These are phyloP conservation scores for Hydrolagus affinis DNA, from an alignment of 2,113 vertebrate species.

Conservation along the genomic window DNA sequence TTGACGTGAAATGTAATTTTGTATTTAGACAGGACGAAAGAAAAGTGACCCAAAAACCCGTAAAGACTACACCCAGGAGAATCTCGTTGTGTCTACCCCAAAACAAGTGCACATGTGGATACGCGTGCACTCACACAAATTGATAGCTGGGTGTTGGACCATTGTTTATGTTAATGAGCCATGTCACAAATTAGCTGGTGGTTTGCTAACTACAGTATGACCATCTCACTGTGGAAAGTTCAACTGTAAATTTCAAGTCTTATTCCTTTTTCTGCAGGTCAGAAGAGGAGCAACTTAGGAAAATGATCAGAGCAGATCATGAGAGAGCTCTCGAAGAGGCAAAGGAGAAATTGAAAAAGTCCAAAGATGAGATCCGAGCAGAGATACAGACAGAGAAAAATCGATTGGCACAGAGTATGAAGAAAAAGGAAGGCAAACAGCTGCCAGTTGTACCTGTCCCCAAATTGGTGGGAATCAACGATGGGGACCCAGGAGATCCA, in stretches of 20 bases:
- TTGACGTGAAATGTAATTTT: too few relatives aligned
- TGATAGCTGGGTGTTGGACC: too few relatives aligned
- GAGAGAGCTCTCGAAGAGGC: slow-evolving; percentile 93
- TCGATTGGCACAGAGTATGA: slow-evolving; percentile 78
- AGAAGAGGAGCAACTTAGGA: slow-evolving; percentile 90
- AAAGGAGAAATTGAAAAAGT: slow-evolving; percentile 92
- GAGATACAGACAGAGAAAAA: slow-evolving; percentile 96
- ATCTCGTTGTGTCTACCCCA: too few relatives aligned
- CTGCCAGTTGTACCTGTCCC: slow-evolving; percentile 83
- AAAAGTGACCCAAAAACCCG: too few relatives aligned
- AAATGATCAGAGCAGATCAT: slow-evolving; percentile 93
- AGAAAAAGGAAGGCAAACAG: slow-evolving; percentile 69
- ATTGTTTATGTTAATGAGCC: too few relatives aligned
- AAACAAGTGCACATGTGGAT: too few relatives aligned
- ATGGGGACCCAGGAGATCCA: slow-evolving; percentile 75
- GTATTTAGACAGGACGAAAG: too few relatives aligned
- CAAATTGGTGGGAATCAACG: slow-evolving; percentile 77
- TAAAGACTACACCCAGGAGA: too few relatives aligned
- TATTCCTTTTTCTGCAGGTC: slow-evolving; percentile 59
- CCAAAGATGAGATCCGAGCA: slow-evolving; percentile 79
- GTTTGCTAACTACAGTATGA: not conserved
- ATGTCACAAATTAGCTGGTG: not conserved
- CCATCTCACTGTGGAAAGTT: not conserved
- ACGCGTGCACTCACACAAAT: too few relatives aligned
- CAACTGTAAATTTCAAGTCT: not conserved